Conservation (phyloP, 1,140 invertebrate species). For the Sweltsa coloradensis region DNA sequence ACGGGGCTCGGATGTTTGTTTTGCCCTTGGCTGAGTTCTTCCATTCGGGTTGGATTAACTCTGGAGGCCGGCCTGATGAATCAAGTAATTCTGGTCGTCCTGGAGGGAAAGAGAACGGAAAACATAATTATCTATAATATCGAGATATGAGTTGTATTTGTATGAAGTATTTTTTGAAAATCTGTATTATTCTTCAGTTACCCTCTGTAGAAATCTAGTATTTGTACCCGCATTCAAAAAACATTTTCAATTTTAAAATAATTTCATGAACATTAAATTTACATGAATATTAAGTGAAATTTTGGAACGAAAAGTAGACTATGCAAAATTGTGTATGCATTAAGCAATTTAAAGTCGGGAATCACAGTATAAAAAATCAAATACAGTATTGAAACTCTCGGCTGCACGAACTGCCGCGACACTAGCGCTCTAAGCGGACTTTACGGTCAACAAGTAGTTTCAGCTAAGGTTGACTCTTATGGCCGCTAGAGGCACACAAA, state of each 20-base stretch:
- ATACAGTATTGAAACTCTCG: too few species aligned
- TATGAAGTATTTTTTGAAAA: not conserved
- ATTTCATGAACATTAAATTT: not conserved
- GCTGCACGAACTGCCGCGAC: too few species aligned
- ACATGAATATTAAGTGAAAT: too few species aligned
- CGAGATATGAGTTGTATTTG: not conserved
- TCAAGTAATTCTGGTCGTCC: constrained; percentile 73
- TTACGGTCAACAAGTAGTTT: too few species aligned
- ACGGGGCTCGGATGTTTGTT: constrained; percentile 54
- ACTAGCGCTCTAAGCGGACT: too few species aligned
- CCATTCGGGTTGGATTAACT: constrained; percentile 69
- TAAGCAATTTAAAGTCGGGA: too few species aligned
- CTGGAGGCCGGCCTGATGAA: constrained; percentile 58
- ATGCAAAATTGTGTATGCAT: too few species aligned
- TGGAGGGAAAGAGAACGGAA: constrained; percentile 27
- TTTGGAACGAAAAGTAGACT: too few species aligned
- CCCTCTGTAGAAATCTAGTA: not conserved
- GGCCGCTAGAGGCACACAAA: too few species aligned
- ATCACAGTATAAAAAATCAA: too few species aligned
- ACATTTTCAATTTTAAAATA: not conserved
- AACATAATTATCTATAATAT: constrained; percentile 3
- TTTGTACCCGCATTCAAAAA: not conserved
- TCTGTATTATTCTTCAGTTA: not conserved
- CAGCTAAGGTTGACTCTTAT: too few species aligned
- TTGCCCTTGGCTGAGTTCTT: constrained; percentile 63